Percentiles rank a stretch among this genome's conserved stretches.
Conservation (phyloP, 2,888 invertebrate genomes). For the Diaperis boleti region DNA sequence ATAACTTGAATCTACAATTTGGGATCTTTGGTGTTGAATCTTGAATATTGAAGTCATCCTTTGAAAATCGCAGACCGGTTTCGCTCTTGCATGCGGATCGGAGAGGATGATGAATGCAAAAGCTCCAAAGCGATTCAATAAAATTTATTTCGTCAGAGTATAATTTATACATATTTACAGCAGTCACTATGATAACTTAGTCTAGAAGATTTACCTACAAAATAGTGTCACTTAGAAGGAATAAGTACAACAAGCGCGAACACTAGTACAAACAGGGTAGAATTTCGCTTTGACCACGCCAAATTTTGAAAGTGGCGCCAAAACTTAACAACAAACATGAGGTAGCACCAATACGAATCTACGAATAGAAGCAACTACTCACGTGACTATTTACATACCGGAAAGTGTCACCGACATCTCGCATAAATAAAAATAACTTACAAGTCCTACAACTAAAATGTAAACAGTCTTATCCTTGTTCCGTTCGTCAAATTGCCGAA, state of each 20-base stretch:
- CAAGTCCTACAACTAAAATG: conserved; percentile 10
- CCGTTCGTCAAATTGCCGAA: not conserved
- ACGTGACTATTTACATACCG: conserved; percentile 24
- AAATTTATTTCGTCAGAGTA: conserved; percentile 7
- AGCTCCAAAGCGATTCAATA: not conserved
- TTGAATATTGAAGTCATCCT: too few species aligned
- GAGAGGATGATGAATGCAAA: too few species aligned
- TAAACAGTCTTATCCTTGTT: conserved; percentile 27
- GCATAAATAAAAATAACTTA: conserved; percentile 33
- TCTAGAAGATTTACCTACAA: conserved; percentile 5
- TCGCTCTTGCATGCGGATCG: too few species aligned
- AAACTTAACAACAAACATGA: conserved; percentile 32
- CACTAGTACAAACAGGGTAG: conserved; percentile 1
- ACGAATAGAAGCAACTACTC: conserved; percentile 25
- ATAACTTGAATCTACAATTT: too few species aligned
- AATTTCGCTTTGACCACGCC: conserved; percentile 5
- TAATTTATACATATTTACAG: conserved; percentile 33
- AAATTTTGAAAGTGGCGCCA: conserved; percentile 3
- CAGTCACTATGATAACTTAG: conserved; percentile 5
- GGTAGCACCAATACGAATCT: conserved; percentile 34
- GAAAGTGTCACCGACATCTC: conserved; percentile 13
- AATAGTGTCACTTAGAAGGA: not conserved
- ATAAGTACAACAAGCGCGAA: conserved; percentile 18
- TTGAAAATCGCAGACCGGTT: too few species aligned
- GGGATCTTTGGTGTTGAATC: too few species aligned